A percentile compares a stretch with the other conserved stretches of the same genome.
These are phyloP conservation scores for Xiphias gladius DNA, from an alignment of 2,113 vertebrate species.

Conservation along the genomic window DNA sequence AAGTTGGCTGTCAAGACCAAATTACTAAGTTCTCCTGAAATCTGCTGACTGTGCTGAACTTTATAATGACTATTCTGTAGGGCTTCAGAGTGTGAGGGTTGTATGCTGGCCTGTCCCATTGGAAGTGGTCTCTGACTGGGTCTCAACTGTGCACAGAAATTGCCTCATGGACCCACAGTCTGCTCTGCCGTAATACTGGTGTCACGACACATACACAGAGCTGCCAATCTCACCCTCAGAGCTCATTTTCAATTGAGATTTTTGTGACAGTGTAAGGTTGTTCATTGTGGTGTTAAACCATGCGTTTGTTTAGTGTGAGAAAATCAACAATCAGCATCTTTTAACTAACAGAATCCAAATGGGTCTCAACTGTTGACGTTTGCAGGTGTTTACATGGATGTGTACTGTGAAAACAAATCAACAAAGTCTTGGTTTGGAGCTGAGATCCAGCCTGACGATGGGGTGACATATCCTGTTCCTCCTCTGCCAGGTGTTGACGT, in stretches of 20 bases:
- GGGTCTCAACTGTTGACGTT: slow-evolving; percentile 51
- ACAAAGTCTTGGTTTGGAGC: slow-evolving; percentile 36
- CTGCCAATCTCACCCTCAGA: slow-evolving; percentile 48
- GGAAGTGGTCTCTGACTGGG: slow-evolving; percentile 60
- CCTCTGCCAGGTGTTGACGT: slow-evolving; percentile 61
- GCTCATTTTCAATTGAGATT: slow-evolving; percentile 50
- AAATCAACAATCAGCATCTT: slow-evolving; percentile 48
- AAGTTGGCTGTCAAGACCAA: slow-evolving; percentile 48
- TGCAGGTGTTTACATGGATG: slow-evolving; percentile 57
- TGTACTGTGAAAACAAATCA: slow-evolving; percentile 28
- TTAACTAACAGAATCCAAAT: slow-evolving; percentile 55
- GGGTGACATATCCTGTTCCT: slow-evolving; percentile 51
- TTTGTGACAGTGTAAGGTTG: slow-evolving; percentile 2
- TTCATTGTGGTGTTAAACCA: slow-evolving; percentile 12
- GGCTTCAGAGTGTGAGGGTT: slow-evolving; percentile 57
- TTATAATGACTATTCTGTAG: slow-evolving; percentile 75
- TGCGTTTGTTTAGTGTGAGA: slow-evolving; percentile 19
- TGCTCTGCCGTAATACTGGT: slow-evolving; percentile 31
- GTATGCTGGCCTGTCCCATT: slow-evolving; percentile 36
- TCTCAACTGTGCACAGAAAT: slow-evolving; percentile 57
- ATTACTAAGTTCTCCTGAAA: slow-evolving; percentile 62
- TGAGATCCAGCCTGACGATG: slow-evolving; percentile 36
- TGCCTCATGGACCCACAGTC: slow-evolving; percentile 46
- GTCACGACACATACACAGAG: slow-evolving; percentile 50
- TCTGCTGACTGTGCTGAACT: slow-evolving; percentile 70